Conservation (phyloP, 1,140 invertebrate species). For the Gryllus bimaculatus region DNA sequence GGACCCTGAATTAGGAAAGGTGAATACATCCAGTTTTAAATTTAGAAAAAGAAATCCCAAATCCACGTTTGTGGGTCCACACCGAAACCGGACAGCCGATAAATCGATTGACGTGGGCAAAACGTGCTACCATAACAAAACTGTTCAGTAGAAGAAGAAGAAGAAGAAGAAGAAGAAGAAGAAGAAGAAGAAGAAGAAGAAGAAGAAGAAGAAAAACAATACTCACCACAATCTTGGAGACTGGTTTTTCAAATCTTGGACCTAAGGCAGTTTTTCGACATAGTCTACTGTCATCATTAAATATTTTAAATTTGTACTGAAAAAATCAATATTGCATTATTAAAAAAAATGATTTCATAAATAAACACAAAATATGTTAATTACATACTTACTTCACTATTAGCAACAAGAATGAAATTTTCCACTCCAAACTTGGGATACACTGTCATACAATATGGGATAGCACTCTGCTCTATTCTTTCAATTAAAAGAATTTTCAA, state of each 20-base stretch:
- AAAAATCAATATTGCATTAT: slow-evolving; percentile 24
- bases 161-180: background rate
- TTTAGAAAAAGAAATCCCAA: no score
- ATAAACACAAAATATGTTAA: background rate
- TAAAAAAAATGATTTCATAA: background rate
- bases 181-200: background rate
- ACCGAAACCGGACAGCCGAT: no score
- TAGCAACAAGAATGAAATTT: slow-evolving; percentile 35
- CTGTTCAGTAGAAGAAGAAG: no score
- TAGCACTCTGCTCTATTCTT: slow-evolving; percentile 50
- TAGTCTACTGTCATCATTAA: slow-evolving; percentile 50
- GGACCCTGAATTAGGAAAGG: no score
- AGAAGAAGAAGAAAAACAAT: background rate
- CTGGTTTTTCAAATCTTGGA: slow-evolving; percentile 50
- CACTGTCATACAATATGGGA: slow-evolving; percentile 43
- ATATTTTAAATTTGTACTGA: slow-evolving; percentile 58
- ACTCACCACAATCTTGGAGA: slow-evolving; percentile 42
- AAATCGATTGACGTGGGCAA: no score
- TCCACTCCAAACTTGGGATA: slow-evolving; percentile 29
- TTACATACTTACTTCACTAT: slow-evolving; percentile 36
- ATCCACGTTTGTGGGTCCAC: no score
- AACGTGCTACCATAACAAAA: no score
- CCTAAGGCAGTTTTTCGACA: slow-evolving; percentile 52
- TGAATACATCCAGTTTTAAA: no score
- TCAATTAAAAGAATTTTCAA: slow-evolving; percentile 35